Percentiles rank a stretch among this genome's conserved stretches.
These are phyloP conservation scores for Battus philenor DNA, from an alignment of 1,140 invertebrate genomes.

Conservation along the genomic window DNA sequence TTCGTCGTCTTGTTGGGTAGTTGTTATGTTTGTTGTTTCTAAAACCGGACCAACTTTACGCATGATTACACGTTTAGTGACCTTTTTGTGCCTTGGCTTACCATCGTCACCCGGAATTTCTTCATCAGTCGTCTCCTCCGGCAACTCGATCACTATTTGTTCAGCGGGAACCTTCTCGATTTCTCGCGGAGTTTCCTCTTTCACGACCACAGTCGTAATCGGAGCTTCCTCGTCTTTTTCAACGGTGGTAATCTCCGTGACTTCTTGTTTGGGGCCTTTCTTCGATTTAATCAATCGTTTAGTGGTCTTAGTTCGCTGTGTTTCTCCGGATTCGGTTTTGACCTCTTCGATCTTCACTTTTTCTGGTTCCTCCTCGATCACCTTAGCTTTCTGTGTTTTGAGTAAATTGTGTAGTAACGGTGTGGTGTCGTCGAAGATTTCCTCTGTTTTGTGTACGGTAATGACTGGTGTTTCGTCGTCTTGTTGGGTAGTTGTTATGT, in stretches of 20 bases:
- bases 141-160: slow-evolving; percentile 14
- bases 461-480: slow-evolving; percentile 34
- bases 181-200: slow-evolving; percentile 10
- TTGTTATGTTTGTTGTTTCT: slow-evolving; percentile 42
- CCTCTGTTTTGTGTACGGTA: slow-evolving; percentile 37
- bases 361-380: slow-evolving; percentile 19
- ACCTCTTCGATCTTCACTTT: slow-evolving; percentile 18
- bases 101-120: slow-evolving; percentile 25
- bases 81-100: slow-evolving; percentile 47
- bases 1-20: slow-evolving; percentile 38
- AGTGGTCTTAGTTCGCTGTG: slow-evolving; percentile 45
- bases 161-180: slow-evolving; percentile 19
- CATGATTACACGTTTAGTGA: slow-evolving; percentile 53
- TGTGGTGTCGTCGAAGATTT: slow-evolving; percentile 30
- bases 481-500: slow-evolving; percentile 42
- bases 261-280: slow-evolving; percentile 20
- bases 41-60: slow-evolving; percentile 46
- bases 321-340: slow-evolving; percentile 41
- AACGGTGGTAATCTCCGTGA: slow-evolving; percentile 38
- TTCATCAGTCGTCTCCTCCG: slow-evolving; percentile 33
- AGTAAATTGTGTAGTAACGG: slow-evolving; percentile 16
- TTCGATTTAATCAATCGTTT: slow-evolving; percentile 35
- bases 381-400: slow-evolving; percentile 8
- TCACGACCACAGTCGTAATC: slow-evolving; percentile 14
- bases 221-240: slow-evolving; percentile 41